Base-by-base conservation (phyloP, 2,888 invertebrate genomes). In the Beris chalybata region DNA sequence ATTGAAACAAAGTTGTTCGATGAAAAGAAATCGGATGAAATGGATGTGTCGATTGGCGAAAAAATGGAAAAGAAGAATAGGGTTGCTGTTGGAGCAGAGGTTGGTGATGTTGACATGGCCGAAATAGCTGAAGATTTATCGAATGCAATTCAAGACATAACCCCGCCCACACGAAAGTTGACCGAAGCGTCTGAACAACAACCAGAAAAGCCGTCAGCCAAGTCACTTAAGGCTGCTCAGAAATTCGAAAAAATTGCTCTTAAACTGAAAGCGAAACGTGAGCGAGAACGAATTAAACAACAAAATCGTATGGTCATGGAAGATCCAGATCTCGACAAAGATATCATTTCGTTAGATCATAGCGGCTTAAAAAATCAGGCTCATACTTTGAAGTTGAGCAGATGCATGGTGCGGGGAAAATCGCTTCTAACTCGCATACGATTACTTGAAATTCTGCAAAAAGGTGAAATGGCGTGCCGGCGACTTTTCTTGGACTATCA, bases 371-470 rank as follows among this genome's bases (percentile, higher is more conserved):
- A 93, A 79, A 95, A 95, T 81, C 91, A 94, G 76, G 87, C 88
- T 15, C 95, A 97, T 75, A 97, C 97, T 0, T 83, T 97, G 57
- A 91, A 91, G 9, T 82, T 97, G 55, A 93, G 93, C 72, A 89
- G 97, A 66, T 85, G 96, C 66, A 95, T 97, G 88, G 94, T 97
- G 22, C 87, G 97, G 7, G 95, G 94, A 2, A 93, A 95, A 82
- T 88, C 92, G 69, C 83, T 87, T 4, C 86, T 87, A 71, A 90
- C 93, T 55, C 86, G 95, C 70, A 83, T 86, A 70, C 86, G 90
- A 67, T 81, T 97, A 4, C 82, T 97, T 71, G 85, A 89, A 12
- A 84, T 97, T 47, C 83, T 97, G 67, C 86, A 91, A 66, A 87
- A 86, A 68, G 92, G 92, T 0, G 93, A 92, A 77, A 82, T 91